A percentile compares a stretch with the other conserved stretches of the same genome.
Conservation (phyloP, 92 coral and sea anemone species). For the Scolanthus callimorphus region DNA sequence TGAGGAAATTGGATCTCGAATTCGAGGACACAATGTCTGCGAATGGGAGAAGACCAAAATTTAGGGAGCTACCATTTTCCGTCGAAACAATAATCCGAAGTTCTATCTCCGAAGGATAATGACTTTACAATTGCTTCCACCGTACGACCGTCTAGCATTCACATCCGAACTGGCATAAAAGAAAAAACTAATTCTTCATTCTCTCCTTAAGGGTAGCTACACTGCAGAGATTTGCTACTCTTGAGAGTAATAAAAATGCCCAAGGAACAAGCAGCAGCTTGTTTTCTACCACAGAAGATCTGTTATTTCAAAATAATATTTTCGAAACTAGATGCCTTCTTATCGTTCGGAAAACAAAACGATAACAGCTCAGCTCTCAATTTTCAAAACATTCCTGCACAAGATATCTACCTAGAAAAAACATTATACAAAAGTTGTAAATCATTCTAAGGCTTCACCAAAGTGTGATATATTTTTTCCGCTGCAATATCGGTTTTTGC, state of each 20-base stretch:
- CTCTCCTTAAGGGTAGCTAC: too few relatives aligned
- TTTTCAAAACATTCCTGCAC: slow-evolving; percentile 36
- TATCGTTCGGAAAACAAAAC: background rate
- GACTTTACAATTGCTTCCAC: slow-evolving; percentile 22
- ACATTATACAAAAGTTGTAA: too few relatives aligned
- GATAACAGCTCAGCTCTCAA: background rate
- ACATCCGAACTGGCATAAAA: too few relatives aligned
- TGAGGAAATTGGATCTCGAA: background rate
- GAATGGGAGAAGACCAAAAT: too few relatives aligned
- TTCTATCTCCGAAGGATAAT: slow-evolving; percentile 12
- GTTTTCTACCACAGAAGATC: background rate
- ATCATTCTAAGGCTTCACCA: too few relatives aligned
- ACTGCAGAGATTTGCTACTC: background rate
- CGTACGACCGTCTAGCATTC: slow-evolving; percentile 7
- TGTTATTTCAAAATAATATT: slow-evolving; percentile 1
- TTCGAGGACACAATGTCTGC: too few relatives aligned
- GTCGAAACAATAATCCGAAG: too few relatives aligned
- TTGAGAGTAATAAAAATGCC: background rate
- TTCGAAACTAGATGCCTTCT: background rate
- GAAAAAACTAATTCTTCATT: too few relatives aligned
- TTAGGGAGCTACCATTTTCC: too few relatives aligned
- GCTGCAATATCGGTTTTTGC: background rate
- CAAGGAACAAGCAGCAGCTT: background rate
- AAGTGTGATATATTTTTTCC: background rate
- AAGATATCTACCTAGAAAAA: too few relatives aligned